phyloP scores from a whole-genome alignment of 2,797 vertebrate species.

The Zalophus californianus region DNA sequence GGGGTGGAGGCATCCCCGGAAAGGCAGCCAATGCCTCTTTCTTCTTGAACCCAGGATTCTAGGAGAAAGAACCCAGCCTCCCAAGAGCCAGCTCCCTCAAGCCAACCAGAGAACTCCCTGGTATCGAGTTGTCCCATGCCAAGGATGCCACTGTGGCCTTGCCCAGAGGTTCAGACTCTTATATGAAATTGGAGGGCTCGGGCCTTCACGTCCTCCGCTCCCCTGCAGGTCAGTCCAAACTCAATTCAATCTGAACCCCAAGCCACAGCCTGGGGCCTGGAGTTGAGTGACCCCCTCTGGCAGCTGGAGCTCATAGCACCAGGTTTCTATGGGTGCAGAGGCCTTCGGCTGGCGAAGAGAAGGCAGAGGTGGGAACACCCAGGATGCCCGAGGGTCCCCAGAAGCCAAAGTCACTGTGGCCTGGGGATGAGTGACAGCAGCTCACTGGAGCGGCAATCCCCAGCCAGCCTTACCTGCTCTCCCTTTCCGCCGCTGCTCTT shows the following conservation, averaged over 20 bases:
- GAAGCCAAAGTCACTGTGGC: background rate
- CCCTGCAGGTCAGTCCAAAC: background rate
- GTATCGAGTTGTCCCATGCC: conserved; percentile 13
- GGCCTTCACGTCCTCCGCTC: conserved; percentile 16
- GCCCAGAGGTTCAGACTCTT: conserved; percentile 33
- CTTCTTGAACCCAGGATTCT: conserved; percentile 58
- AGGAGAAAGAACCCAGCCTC: conserved; percentile 33
- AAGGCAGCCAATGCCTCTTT: conserved; percentile 39
- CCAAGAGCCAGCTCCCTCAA: conserved; percentile 34
- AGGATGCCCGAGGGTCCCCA: background rate
- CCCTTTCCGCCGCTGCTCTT: conserved; percentile 88
- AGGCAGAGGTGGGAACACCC: background rate
- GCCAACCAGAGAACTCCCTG: conserved; percentile 51
- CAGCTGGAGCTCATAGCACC: conserved; percentile 46
- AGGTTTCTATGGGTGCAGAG: conserved; percentile 30
- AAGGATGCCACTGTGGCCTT: conserved; percentile 1
- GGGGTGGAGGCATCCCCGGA: conserved; percentile 27
- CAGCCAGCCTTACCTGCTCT: conserved; percentile 85
- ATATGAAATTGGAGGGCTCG: conserved; percentile 24
- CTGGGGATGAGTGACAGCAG: background rate
- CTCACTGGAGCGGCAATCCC: background rate
- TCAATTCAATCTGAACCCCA: conserved; percentile 51
- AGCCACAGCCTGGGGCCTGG: conserved; percentile 31
- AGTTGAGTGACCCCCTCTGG: conserved; percentile 56
- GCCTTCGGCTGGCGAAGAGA: background rate